Percentiles rank a stretch among this genome's conserved stretches.
Conservation (phyloP, 23 tunicate genomes). For the Styela clava region DNA sequence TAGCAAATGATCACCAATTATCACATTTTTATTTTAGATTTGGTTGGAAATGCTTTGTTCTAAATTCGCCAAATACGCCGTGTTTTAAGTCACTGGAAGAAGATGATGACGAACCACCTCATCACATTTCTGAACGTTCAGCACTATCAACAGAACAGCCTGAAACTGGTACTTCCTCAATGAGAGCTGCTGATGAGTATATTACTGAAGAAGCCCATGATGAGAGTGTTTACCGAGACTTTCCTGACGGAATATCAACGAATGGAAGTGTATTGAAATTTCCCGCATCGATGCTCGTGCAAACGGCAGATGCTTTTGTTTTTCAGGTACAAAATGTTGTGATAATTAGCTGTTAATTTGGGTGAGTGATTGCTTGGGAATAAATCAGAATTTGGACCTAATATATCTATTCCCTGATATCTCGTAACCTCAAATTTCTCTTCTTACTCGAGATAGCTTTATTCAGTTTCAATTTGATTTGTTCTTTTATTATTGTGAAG, state of each 20-base stretch:
- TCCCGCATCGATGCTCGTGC: constrained; percentile 1
- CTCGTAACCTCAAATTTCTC: no score
- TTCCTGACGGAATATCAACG: background rate
- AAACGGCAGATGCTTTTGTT: constrained; percentile 7
- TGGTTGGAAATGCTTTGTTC: constrained; percentile 26
- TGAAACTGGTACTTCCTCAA: background rate
- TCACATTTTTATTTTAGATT: background rate
- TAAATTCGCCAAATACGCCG: constrained; percentile 16
- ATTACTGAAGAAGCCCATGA: background rate
- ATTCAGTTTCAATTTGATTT: no score
- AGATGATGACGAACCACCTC: background rate
- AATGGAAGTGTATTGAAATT: constrained; percentile 2
- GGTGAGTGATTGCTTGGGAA: no score
- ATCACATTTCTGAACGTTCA: background rate
- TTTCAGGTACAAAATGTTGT: background rate
- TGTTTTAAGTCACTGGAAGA: constrained; percentile 10
- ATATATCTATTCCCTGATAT: no score
- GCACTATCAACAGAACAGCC: background rate
- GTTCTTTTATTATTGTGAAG: no score
- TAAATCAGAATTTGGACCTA: no score
- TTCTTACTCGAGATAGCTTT: no score
- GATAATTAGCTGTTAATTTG: no score
- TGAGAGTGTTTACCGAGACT: background rate
- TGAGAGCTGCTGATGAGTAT: constrained; percentile 25
- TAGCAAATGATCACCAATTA: no score